Percentiles rank a stretch among this genome's conserved stretches.
phyloP scores from a whole-genome alignment of 2,113 vertebrate genomes.

The Callithrix jacchus region DNA sequence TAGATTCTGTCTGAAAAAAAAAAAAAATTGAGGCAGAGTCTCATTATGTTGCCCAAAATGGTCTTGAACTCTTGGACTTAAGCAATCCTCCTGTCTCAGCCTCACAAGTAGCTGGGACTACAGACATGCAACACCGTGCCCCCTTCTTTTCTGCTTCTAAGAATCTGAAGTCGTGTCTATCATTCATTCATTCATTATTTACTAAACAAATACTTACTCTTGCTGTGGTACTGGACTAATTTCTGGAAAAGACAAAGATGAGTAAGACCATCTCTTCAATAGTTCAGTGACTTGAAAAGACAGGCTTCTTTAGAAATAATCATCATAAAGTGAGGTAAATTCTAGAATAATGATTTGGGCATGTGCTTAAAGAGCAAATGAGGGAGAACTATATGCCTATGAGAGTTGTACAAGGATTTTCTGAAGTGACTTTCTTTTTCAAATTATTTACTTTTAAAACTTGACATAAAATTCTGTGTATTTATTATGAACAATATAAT shows the following conservation, averaged over 20 bases:
- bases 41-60: too few relatives aligned
- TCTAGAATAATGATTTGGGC: neutral
- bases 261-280: neutral
- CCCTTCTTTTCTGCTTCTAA: neutral
- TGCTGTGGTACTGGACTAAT: neutral
- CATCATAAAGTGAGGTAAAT: neutral
- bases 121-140: too few relatives aligned
- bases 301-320: neutral
- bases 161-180: neutral
- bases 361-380: neutral
- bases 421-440: neutral
- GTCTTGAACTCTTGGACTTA: too few relatives aligned
- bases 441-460: neutral
- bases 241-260: neutral
- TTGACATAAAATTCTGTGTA: neutral
- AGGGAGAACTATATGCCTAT: neutral
- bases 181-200: neutral
- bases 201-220: neutral
- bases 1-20: too few relatives aligned
- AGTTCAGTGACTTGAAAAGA: neutral
- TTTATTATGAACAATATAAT: neutral
- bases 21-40: too few relatives aligned
- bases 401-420: neutral
- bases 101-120: too few relatives aligned
- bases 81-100: too few relatives aligned